Evolutionary conservation across 2,113 vertebrate genomes (phyloP).

Genomic region (Platysternon megacephalum): DNA sequence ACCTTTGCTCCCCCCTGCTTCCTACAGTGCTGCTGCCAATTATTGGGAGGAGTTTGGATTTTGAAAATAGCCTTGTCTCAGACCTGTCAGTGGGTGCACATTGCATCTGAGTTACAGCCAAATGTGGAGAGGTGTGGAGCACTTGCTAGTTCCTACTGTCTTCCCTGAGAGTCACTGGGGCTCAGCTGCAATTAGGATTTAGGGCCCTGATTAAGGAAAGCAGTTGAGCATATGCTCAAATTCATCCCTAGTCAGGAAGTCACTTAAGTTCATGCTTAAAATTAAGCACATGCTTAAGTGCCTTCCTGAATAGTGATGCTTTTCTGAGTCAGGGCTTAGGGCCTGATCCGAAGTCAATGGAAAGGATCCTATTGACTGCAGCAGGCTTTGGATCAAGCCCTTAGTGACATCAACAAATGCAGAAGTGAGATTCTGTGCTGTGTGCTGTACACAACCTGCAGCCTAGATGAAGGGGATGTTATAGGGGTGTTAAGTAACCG

Average conservation of each 20-base stretch:
- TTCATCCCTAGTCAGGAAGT: too few relatives aligned
- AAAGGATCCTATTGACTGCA: not conserved
- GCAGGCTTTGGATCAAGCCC: not conserved
- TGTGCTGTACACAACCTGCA: too few relatives aligned
- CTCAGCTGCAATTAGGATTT: not conserved
- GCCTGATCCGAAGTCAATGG: too few relatives aligned
- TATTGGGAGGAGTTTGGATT: not conserved
- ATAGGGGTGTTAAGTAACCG: too few relatives aligned
- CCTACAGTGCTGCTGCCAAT: not conserved
- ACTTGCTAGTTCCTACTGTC: not conserved
- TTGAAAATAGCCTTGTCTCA: not conserved
- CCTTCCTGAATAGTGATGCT: too few relatives aligned
- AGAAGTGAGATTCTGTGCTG: not conserved
- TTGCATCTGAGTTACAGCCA: not conserved
- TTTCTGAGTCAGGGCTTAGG: too few relatives aligned
- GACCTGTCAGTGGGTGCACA: not conserved
- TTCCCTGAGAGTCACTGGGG: not conserved
- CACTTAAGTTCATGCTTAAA: too few relatives aligned
- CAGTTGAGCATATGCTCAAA: not conserved
- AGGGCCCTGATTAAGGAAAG: conserved; percentile 20
- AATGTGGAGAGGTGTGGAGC: not conserved
- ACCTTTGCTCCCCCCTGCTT: not conserved
- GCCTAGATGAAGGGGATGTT: too few relatives aligned
- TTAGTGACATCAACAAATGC: not conserved
- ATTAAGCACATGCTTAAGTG: too few relatives aligned